phyloP scores from a whole-genome alignment of 2,888 invertebrate genomes.

The Frankliniella fusca region DNA sequence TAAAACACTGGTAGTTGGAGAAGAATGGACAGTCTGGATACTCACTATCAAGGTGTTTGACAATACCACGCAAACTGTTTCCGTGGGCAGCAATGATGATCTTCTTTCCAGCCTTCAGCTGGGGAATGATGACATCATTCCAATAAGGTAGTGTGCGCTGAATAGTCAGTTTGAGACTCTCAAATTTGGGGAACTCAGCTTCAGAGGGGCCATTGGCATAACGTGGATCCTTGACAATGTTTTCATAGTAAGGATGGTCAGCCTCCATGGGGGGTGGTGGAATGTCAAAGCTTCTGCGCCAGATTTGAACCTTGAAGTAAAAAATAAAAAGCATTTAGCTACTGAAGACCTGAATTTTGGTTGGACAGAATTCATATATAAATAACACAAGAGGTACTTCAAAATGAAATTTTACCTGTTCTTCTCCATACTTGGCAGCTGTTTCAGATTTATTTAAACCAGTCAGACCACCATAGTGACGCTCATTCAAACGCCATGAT shows the following conservation, averaged over 20 bases:
- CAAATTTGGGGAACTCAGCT: conserved; percentile 45
- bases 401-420: conserved; percentile 41
- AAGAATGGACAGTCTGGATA: conserved; percentile 27
- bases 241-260: conserved; percentile 44
- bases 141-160: conserved; percentile 50
- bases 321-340: not conserved
- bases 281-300: conserved; percentile 47
- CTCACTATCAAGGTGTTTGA: conserved; percentile 46
- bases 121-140: conserved; percentile 52
- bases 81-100: conserved; percentile 48
- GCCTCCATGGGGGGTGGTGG: conserved; percentile 47
- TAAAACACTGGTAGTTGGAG: not conserved
- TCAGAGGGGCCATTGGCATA: conserved; percentile 42
- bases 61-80: conserved; percentile 46
- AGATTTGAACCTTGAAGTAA: conserved; percentile 44
- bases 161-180: conserved; percentile 46
- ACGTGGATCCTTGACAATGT: conserved; percentile 44
- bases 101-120: conserved; percentile 44
- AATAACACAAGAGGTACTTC: not conserved
- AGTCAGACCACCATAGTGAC: conserved; percentile 48
- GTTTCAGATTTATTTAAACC: conserved; percentile 47
- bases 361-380: not conserved
- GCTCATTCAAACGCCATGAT: conserved; percentile 47
- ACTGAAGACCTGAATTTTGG: not conserved
- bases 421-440: conserved; percentile 46